phyloP scores from a whole-genome alignment of 2,888 invertebrate species.

The Byasa hedistus region DNA sequence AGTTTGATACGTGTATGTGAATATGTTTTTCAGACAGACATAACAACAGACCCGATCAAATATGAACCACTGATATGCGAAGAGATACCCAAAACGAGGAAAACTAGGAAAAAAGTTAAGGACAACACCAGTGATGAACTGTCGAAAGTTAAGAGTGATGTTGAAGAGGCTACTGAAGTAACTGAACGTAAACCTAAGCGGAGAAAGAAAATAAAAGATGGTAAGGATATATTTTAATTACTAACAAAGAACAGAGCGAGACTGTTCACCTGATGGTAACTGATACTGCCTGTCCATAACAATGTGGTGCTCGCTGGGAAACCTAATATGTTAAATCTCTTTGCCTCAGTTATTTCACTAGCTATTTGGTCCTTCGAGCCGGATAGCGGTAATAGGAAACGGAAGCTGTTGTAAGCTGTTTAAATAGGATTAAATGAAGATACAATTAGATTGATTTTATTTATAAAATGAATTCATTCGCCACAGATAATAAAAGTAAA shows the following conservation, averaged over 20 bases:
- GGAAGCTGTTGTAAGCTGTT: no score
- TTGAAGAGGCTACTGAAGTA: neutral
- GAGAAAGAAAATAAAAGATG: conserved; percentile 35
- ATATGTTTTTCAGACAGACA: conserved; percentile 33
- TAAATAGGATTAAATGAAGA: no score
- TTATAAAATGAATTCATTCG: neutral
- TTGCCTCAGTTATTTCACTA: no score
- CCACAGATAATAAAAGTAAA: neutral
- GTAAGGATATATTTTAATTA: neutral
- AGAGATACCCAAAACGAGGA: conserved; percentile 20
- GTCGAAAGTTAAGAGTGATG: conserved; percentile 37
- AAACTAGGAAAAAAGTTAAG: conserved; percentile 35
- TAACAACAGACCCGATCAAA: conserved; percentile 32
- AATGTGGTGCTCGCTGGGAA: no score
- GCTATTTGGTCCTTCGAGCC: no score
- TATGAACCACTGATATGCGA: conserved; percentile 21
- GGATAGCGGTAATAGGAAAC: no score
- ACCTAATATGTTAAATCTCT: no score
- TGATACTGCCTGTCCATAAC: no score
- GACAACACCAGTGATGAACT: conserved; percentile 66
- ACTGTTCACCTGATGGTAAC: no score
- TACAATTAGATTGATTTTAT: no score
- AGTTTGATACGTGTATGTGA: no score
- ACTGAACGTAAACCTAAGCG: conserved; percentile 27
- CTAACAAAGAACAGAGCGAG: no score